Conservation (phyloP, 2,113 vertebrate genomes). For the Grallaria varia region DNA sequence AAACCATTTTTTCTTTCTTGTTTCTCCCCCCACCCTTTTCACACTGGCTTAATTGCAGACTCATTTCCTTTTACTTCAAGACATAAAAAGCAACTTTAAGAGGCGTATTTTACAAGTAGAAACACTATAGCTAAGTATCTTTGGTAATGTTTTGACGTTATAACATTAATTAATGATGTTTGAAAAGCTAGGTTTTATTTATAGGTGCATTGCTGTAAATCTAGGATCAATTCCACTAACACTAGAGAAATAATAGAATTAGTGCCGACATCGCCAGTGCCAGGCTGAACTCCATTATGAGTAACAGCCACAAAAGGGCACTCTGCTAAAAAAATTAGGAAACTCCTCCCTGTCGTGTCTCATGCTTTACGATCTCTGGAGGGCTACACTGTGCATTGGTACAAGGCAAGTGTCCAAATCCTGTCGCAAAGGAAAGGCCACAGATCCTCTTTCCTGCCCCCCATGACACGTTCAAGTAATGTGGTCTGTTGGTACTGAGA, state of each 20-base stretch:
- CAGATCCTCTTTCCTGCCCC: not conserved
- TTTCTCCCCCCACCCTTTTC: not conserved
- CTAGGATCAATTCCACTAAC: conserved; percentile 49
- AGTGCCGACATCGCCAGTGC: not conserved
- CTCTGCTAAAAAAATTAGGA: not conserved
- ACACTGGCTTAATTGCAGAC: conserved; percentile 5
- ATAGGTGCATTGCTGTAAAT: conserved; percentile 44
- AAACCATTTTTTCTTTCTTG: not conserved
- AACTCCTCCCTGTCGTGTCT: not conserved
- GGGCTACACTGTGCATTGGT: not conserved
- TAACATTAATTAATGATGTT: conserved; percentile 58
- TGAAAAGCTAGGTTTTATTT: conserved; percentile 44
- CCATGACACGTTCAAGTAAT: accelerated
- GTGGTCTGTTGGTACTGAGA: not conserved
- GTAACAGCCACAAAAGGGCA: conserved; percentile 35
- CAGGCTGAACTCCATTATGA: conserved; percentile 11
- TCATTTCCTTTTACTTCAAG: not conserved
- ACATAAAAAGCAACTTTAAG: conserved; percentile 14
- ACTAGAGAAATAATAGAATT: conserved; percentile 30
- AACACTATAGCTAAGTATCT: conserved; percentile 55
- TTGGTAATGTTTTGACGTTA: conserved; percentile 35
- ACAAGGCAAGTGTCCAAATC: not conserved
- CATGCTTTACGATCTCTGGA: not conserved
- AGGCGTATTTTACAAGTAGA: conserved; percentile 31
- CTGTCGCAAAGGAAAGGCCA: not conserved